phyloP scores from a whole-genome alignment of 1,140 invertebrate genomes.

The Hypothenemus hampei region DNA sequence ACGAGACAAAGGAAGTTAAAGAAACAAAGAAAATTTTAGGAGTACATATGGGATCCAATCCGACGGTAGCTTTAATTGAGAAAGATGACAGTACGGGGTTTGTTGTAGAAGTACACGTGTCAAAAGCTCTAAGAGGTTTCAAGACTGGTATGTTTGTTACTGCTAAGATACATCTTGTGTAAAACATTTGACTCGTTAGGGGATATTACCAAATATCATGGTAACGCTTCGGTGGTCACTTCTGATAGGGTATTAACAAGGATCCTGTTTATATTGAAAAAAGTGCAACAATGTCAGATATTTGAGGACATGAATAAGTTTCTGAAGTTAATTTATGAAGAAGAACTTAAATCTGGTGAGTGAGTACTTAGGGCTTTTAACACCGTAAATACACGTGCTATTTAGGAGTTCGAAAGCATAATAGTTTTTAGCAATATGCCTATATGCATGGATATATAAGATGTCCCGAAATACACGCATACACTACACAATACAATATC shows the following conservation, averaged over 20 bases:
- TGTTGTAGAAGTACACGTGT: slow-evolving; percentile 15
- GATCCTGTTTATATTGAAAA: slow-evolving; percentile 57
- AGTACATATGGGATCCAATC: not conserved
- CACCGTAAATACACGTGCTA: too few relatives aligned
- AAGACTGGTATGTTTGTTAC: slow-evolving; percentile 8
- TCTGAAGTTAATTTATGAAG: slow-evolving; percentile 49
- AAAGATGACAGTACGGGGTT: not conserved
- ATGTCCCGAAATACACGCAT: too few relatives aligned
- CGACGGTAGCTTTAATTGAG: not conserved
- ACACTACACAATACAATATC: too few relatives aligned
- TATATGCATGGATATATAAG: too few relatives aligned
- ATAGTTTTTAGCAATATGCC: too few relatives aligned
- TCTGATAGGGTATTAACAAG: slow-evolving; percentile 49
- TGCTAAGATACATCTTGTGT: not conserved
- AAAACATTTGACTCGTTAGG: slow-evolving; percentile 7
- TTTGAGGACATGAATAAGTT: slow-evolving; percentile 54
- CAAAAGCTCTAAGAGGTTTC: slow-evolving; percentile 9
- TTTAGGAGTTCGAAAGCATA: too few relatives aligned
- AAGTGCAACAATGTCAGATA: slow-evolving; percentile 46
- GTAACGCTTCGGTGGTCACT: not conserved
- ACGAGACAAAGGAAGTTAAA: slow-evolving; percentile 3
- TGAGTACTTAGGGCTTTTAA: not conserved
- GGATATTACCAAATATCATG: not conserved
- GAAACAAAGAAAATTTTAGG: not conserved
- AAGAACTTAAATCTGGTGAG: slow-evolving; percentile 34